phyloP scores from a whole-genome alignment of 2,888 invertebrate species.

The Polydrusus cervinus region DNA sequence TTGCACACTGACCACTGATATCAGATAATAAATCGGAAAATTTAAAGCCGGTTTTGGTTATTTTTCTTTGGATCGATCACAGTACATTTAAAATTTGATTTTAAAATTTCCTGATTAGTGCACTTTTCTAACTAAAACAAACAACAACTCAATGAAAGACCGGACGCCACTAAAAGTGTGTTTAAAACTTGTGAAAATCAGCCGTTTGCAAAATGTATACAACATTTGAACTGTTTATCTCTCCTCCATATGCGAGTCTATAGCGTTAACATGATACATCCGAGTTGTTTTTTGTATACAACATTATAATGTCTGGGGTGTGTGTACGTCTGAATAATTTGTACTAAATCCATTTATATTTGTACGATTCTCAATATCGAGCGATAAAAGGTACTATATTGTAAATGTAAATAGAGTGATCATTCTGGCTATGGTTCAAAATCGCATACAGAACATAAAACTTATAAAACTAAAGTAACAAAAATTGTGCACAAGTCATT shows the following conservation, averaged over 20 bases:
- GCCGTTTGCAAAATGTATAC: conserved; percentile 40
- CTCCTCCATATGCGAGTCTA: conserved; percentile 45
- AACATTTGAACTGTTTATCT: conserved; percentile 41
- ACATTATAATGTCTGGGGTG: not conserved
- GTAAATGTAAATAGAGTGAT: too few relatives aligned
- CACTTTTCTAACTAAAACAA: conserved; percentile 45
- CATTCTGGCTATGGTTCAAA: too few relatives aligned
- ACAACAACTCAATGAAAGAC: conserved; percentile 46
- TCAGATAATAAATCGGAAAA: not conserved
- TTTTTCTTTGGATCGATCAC: not conserved
- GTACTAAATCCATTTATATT: conserved; percentile 6
- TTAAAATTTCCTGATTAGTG: conserved; percentile 11
- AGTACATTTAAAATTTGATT: not conserved
- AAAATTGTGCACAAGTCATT: not conserved
- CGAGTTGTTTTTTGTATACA: conserved; percentile 34
- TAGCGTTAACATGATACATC: conserved; percentile 41
- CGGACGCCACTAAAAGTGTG: conserved; percentile 48
- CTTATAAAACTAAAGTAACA: too few relatives aligned
- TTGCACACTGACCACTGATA: too few relatives aligned
- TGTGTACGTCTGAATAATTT: not conserved
- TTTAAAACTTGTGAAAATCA: conserved; percentile 43
- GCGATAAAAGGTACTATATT: too few relatives aligned
- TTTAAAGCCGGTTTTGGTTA: not conserved
- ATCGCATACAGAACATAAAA: not conserved
- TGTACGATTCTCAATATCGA: not conserved